phyloP scores from a whole-genome alignment of 2,888 invertebrate species.

The Colostygia pectinataria region DNA sequence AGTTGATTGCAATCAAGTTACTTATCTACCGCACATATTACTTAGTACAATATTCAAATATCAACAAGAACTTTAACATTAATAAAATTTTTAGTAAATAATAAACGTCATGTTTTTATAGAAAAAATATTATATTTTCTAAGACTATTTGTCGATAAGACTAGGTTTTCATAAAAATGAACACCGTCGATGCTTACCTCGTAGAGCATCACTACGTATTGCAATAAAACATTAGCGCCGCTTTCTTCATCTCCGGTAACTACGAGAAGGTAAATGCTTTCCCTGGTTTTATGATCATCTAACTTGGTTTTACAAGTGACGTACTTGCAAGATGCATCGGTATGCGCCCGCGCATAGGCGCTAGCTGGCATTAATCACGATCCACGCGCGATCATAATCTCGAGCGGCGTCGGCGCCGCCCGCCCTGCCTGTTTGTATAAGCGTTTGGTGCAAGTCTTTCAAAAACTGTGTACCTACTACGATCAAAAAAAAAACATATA shows the following conservation, averaged over 20 bases:
- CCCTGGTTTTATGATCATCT: slow-evolving; percentile 6
- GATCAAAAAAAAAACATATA: too few species aligned
- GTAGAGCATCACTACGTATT: too few species aligned
- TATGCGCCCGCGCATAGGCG: slow-evolving; percentile 50
- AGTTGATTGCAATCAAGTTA: too few species aligned
- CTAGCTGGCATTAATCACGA: slow-evolving; percentile 73
- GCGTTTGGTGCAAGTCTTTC: slow-evolving; percentile 65
- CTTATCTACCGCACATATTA: too few species aligned
- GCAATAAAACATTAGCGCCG: background rate
- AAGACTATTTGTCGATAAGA: too few species aligned
- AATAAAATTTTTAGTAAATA: too few species aligned
- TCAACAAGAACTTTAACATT: too few species aligned
- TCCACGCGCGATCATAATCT: slow-evolving; percentile 75
- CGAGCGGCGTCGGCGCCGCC: slow-evolving; percentile 62
- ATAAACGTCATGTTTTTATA: too few species aligned
- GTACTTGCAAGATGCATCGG: slow-evolving; percentile 7
- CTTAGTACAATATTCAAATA: too few species aligned
- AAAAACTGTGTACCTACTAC: background rate
- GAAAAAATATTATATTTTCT: too few species aligned
- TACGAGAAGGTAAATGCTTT: slow-evolving; percentile 5
- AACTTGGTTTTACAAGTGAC: slow-evolving; percentile 9
- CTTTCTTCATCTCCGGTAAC: slow-evolving; percentile 12
- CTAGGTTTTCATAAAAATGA: too few species aligned
- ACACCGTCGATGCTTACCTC: too few species aligned
- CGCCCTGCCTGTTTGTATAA: slow-evolving; percentile 70